Percentiles rank a stretch among this genome's conserved stretches.
phyloP scores from a whole-genome alignment of 2,797 vertebrate species.

The Dermochelys coriacea region DNA sequence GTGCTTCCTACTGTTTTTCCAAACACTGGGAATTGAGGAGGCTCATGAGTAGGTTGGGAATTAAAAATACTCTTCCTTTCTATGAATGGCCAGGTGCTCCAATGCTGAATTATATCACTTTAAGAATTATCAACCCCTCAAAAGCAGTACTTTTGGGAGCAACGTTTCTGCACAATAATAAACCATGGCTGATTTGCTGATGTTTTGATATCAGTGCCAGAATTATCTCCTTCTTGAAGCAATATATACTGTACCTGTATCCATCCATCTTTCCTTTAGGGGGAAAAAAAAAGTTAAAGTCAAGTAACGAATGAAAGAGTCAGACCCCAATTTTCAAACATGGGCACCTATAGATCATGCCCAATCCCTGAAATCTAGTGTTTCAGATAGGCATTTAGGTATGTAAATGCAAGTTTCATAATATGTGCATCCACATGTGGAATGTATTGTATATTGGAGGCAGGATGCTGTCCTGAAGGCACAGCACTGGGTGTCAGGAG shows the following conservation, averaged over 20 bases:
- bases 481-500: not conserved
- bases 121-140: conserved; percentile 7
- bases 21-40: not conserved
- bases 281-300: conserved; percentile 26
- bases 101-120: conserved; percentile 1
- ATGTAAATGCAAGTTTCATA: not conserved
- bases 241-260: conserved; percentile 31
- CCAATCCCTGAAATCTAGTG: not conserved
- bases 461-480: not conserved
- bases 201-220: conserved; percentile 35
- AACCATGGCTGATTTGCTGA: conserved; percentile 8
- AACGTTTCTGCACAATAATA: conserved; percentile 19
- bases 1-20: not conserved
- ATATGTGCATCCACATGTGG: not conserved
- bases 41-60: not conserved
- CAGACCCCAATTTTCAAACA: conserved; percentile 12
- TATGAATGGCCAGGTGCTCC: not conserved
- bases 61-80: conserved; percentile 12
- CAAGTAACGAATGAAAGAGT: conserved; percentile 18
- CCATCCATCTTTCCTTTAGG: conserved; percentile 40
- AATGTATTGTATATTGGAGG: not conserved
- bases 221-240: conserved; percentile 26
- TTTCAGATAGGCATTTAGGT: not conserved
- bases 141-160: not conserved
- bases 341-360: not conserved